Evolutionary conservation across 2,113 vertebrate species (phyloP), one percentile per base, ranked within the genome.

Genomic region (Pagrus major): DNA sequence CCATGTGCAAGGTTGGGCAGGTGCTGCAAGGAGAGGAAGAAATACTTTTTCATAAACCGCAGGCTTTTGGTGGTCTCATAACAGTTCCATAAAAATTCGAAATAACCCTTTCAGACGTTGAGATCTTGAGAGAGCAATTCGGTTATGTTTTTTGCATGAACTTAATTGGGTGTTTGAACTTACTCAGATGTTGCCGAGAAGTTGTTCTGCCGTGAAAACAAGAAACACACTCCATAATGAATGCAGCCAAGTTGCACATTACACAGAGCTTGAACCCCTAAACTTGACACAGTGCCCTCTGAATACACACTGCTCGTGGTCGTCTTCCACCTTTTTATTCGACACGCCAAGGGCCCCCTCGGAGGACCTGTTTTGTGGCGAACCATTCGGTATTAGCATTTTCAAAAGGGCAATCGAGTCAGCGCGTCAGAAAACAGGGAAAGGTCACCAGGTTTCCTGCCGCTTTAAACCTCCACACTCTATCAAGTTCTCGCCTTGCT

Each of bases 361-460:
- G 12, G 81, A 88, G 91, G 89, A 90, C 88, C 88, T 71, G 86
- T 91, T 93, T 93, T 87, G 89, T 84, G 76, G 71, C 65, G 33
- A 85, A 87, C 78, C 82, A 55, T 89, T 87, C 60, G 52, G 88
- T 90, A 94, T 94, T 94, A 94, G 89, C 93, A 94, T 94, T 94
- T 94, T 88, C 91, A 86, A 95, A 94, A 93, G 92, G 93, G 88
- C 94, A 94, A 91, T 74, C 77, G 88, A 92, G 93, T 91, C 91
- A 88, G 88, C 63, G 65, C 81, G 81, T 94, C 86, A 92, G 82
- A 91, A 93, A 92, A 86, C 88, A 88, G 87, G 76, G 89, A 94
- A 94, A 94, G 94, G 94, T 95, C 93, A 94, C 84, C 89, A 76
- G 93, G 93, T 94, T 94, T 92, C 88, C 90, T 83, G 86, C 87